Conservation (phyloP, 1,140 invertebrate species). For the Diachasmimorpha longicaudata region DNA sequence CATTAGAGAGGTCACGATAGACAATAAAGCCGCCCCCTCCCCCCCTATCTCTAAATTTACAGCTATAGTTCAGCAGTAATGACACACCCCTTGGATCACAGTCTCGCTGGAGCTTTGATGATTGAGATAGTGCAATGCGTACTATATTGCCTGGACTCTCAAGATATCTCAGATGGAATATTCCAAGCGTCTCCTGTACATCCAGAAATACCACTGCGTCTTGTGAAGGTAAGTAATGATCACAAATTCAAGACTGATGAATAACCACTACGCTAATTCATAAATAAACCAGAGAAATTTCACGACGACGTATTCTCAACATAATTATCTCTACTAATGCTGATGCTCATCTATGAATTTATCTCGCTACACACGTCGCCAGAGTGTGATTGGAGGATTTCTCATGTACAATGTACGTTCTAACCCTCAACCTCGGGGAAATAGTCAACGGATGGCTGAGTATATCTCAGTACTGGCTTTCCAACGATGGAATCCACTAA, state of each 20-base stretch:
- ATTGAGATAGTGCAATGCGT: neutral
- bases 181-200: neutral
- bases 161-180: neutral
- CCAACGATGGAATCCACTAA: constrained; percentile 15
- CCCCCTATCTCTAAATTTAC: neutral
- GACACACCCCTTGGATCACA: neutral
- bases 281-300: neutral
- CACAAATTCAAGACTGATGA: neutral
- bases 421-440: neutral
- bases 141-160: neutral
- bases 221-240: neutral
- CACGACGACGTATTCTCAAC: neutral
- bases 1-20: constrained; percentile 6
- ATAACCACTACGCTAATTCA: neutral
- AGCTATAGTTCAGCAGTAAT: neutral
- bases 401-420: neutral
- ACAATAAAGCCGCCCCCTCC: neutral
- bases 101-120: neutral
- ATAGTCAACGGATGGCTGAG: neutral
- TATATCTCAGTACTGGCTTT: neutral
- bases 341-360: neutral
- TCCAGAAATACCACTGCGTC: neutral
- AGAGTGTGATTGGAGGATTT: neutral
- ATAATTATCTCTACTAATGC: neutral
- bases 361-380: neutral